Evolutionary conservation across 2,113 vertebrate species (phyloP).

Genomic region (Pangasianodon hypophthalmus): DNA sequence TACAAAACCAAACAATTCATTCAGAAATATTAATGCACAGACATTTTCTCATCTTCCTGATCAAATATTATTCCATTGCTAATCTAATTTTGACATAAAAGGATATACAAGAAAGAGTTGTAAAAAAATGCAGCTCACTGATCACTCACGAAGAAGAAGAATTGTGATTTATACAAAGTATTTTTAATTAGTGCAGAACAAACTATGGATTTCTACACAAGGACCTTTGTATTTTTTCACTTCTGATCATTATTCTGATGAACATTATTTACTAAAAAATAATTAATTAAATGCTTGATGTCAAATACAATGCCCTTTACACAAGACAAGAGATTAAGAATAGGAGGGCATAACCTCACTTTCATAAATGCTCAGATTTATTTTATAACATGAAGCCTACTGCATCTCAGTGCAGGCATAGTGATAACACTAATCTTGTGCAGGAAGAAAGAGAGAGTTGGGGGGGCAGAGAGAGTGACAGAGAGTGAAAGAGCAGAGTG

Average conservation of each 20-base stretch:
- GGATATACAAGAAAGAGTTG: background rate
- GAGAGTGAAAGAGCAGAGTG: conserved; percentile 20
- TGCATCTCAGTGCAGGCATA: conserved; percentile 8
- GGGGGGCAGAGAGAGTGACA: background rate
- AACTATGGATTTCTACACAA: background rate
- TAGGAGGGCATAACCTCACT: too few species aligned
- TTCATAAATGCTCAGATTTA: background rate
- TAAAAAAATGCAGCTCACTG: background rate
- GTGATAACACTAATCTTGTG: conserved; percentile 21
- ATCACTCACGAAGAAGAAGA: too few species aligned
- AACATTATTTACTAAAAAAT: background rate
- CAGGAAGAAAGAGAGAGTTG: background rate
- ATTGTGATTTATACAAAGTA: background rate
- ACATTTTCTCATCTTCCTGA: background rate
- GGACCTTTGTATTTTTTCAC: background rate
- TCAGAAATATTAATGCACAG: background rate
- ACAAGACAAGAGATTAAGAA: background rate
- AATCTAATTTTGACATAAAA: background rate
- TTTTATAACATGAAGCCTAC: conserved; percentile 4
- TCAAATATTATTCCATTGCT: background rate
- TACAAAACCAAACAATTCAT: background rate
- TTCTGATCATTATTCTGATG: background rate
- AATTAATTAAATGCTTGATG: background rate
- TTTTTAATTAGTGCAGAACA: background rate
- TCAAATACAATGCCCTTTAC: background rate